A percentile compares a stretch with the other conserved stretches of the same genome.
phyloP scores from a whole-genome alignment of 1,140 invertebrate genomes.

The Hylaeus anthracinus region DNA sequence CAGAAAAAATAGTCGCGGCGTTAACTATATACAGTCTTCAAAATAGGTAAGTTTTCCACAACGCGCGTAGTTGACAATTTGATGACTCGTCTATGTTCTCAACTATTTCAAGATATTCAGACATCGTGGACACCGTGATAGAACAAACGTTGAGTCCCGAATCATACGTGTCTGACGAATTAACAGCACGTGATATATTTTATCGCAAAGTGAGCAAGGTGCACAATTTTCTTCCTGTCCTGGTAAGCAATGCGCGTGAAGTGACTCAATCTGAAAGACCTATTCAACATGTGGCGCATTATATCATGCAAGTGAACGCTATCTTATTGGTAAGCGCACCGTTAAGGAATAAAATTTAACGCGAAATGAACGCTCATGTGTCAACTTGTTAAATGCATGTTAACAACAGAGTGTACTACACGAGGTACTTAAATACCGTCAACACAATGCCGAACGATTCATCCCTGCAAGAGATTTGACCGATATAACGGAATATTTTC shows the following conservation, averaged over 20 bases:
- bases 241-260: conserved; percentile 81
- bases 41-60: conserved; percentile 78
- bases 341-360: neutral
- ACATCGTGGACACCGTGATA: conserved; percentile 83
- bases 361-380: neutral
- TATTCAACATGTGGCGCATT: conserved; percentile 80
- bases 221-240: conserved; percentile 81
- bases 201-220: conserved; percentile 85
- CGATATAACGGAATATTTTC: conserved; percentile 82
- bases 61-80: neutral
- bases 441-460: conserved; percentile 82
- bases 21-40: conserved; percentile 86
- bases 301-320: conserved; percentile 82
- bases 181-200: conserved; percentile 87
- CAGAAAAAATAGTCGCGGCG: conserved; percentile 89
- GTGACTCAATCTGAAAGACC: conserved; percentile 82
- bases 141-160: conserved; percentile 81
- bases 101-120: conserved; percentile 64
- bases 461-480: conserved; percentile 73
- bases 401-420: conserved; percentile 79
- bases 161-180: conserved; percentile 76
- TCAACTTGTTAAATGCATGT: neutral
- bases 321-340: conserved; percentile 79
- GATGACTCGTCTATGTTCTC: neutral
- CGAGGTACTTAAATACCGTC: conserved; percentile 83